Evolutionary conservation across 2,797 vertebrate genomes (phyloP).

Genomic region (Melopsittacus undulatus): DNA sequence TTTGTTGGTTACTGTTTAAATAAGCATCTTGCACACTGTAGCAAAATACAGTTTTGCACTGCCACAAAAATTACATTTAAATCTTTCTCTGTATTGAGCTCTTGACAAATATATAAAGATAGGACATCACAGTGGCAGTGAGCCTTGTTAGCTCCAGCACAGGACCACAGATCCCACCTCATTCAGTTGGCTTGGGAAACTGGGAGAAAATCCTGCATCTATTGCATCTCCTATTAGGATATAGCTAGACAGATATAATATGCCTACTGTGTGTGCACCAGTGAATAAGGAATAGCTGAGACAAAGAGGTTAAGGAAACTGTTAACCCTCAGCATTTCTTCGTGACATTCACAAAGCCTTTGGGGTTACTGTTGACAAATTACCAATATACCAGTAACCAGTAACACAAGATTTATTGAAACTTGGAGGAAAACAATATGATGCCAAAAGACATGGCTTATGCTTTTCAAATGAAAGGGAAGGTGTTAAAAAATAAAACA

Average conservation of each 20-base stretch:
- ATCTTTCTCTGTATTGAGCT: neutral
- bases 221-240: neutral
- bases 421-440: neutral
- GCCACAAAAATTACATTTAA: neutral
- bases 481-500: neutral
- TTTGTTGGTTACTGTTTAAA: neutral
- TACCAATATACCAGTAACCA: neutral
- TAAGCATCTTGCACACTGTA: neutral
- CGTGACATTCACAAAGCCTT: neutral
- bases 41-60: neutral
- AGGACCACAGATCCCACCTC: neutral
- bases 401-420: neutral
- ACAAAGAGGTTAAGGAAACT: neutral
- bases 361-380: neutral
- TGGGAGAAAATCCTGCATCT: neutral
- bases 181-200: neutral
- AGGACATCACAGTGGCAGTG: accelerated
- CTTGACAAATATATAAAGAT: neutral
- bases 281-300: neutral
- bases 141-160: neutral
- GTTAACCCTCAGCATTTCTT: neutral
- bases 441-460: neutral
- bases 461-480: neutral
- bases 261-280: neutral
- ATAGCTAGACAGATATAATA: neutral